Percentiles rank a stretch among this genome's conserved stretches.
These are phyloP conservation scores for Heliconius cydno DNA, from an alignment of 2,888 invertebrate genomes.

Conservation along the genomic window DNA sequence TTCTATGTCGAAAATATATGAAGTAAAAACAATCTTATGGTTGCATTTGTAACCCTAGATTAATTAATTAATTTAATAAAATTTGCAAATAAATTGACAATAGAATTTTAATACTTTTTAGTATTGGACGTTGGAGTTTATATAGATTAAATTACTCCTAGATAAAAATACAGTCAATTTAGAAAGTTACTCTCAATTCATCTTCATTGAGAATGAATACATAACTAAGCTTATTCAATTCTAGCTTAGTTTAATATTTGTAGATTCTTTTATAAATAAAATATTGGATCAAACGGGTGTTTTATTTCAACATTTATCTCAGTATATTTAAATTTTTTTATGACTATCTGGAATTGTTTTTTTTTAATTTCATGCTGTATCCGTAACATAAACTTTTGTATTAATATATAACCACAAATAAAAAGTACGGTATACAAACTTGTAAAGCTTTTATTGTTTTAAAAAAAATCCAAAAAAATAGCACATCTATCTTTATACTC, in stretches of 20 bases:
- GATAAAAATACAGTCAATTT: slow-evolving; percentile 19
- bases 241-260: slow-evolving; percentile 25
- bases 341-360: too few relatives aligned
- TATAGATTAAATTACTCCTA: slow-evolving; percentile 23
- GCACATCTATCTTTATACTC: not conserved
- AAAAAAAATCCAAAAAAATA: not conserved
- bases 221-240: slow-evolving; percentile 2
- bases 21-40: slow-evolving; percentile 8
- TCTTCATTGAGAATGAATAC: slow-evolving; percentile 11
- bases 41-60: not conserved
- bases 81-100: not conserved
- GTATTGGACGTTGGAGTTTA: slow-evolving; percentile 25
- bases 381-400: too few relatives aligned
- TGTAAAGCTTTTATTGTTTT: not conserved
- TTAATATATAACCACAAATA: too few relatives aligned
- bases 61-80: not conserved
- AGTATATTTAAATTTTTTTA: not conserved
- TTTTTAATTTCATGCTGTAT: too few relatives aligned
- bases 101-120: slow-evolving; percentile 34
- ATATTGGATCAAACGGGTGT: slow-evolving; percentile 26
- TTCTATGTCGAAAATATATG: not conserved
- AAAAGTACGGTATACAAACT: not conserved
- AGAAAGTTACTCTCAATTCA: not conserved
- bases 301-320: slow-evolving; percentile 26
- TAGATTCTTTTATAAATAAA: slow-evolving; percentile 41